A percentile compares a stretch with the other conserved stretches of the same genome.
Evolutionary conservation across 2,888 invertebrate species (phyloP).

Genomic region (Lapara coniferarum): DNA sequence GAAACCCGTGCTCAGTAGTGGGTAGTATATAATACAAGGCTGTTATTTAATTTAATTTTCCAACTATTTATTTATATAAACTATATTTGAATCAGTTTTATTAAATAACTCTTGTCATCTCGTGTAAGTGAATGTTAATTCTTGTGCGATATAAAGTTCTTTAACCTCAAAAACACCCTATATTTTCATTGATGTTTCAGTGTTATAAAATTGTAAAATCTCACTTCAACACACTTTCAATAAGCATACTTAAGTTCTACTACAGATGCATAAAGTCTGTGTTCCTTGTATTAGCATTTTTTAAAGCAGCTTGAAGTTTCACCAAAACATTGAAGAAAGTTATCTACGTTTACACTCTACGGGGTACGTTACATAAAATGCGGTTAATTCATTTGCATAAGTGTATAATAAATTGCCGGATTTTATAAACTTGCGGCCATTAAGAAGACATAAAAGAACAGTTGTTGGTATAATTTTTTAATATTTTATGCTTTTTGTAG

Average conservation of each 20-base stretch:
- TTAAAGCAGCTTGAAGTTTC: neutral
- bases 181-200: too few species aligned
- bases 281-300: too few species aligned
- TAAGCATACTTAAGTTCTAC: too few species aligned
- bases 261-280: too few species aligned
- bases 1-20: too few species aligned
- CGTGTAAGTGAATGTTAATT: too few species aligned
- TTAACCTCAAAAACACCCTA: too few species aligned
- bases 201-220: too few species aligned
- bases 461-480: neutral
- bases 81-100: neutral
- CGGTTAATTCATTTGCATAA: slow-evolving; percentile 22
- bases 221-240: too few species aligned
- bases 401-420: slow-evolving; percentile 21
- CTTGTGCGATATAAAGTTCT: too few species aligned
- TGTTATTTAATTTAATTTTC: neutral
- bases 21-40: too few species aligned
- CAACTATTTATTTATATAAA: neutral
- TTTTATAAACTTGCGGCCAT: slow-evolving; percentile 18
- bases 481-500: neutral
- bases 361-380: slow-evolving; percentile 20
- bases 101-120: too few species aligned
- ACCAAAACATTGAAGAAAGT: slow-evolving; percentile 7
- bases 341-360: slow-evolving; percentile 13
- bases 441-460: slow-evolving; percentile 6